Evolutionary conservation across 2,797 vertebrate genomes (phyloP).

Genomic region (Neopelma chrysocephalum): DNA sequence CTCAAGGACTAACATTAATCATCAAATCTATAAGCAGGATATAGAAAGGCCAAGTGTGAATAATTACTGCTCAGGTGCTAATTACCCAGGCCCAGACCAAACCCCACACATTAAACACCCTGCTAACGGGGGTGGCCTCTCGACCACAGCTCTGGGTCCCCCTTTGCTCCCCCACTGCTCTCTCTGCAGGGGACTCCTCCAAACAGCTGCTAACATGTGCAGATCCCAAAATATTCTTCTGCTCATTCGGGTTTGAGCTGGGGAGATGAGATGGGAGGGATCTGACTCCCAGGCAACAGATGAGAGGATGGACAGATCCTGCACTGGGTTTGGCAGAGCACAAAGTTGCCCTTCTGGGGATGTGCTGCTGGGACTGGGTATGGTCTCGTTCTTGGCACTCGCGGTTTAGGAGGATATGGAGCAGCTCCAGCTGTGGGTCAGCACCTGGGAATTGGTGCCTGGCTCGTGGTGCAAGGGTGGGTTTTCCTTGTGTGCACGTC

Average conservation of each 20-base stretch:
- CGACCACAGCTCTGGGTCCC: not conserved
- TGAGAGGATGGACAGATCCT: not conserved
- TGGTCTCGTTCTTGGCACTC: not conserved
- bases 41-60: conserved; percentile 43
- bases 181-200: not conserved
- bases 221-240: not conserved
- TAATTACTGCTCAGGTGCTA: conserved; percentile 36
- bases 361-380: not conserved
- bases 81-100: conserved; percentile 34
- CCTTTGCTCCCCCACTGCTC: not conserved
- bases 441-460: not conserved
- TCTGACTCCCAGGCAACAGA: not conserved
- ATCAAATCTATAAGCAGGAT: conserved; percentile 1
- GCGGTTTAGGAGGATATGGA: not conserved
- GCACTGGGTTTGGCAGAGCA: not conserved
- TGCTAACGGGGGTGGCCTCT: fast-evolving
- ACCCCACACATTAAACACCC: not conserved
- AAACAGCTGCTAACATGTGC: not conserved
- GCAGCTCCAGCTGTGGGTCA: not conserved
- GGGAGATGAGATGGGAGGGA: not conserved
- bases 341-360: not conserved
- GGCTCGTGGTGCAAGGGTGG: not conserved
- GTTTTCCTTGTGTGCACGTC: not conserved
- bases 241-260: fast-evolving
- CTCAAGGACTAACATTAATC: not conserved